These are phyloP conservation scores for Eonycteris spelaea DNA, from an alignment of 2,113 vertebrate species.

Conservation along the genomic window DNA sequence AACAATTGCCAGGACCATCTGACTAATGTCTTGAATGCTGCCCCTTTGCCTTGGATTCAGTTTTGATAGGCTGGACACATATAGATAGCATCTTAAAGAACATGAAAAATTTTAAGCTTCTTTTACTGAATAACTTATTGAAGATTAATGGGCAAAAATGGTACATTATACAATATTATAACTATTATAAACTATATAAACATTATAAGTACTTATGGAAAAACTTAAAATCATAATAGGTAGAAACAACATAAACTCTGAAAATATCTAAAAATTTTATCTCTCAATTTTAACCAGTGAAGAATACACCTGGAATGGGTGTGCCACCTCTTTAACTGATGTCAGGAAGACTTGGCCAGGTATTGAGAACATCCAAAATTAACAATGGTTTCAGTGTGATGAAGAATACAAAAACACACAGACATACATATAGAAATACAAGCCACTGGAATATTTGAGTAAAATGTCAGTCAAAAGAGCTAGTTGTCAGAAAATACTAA, in stretches of 20 bases:
- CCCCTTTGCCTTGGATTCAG: background rate
- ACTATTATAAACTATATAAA: background rate
- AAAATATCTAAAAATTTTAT: background rate
- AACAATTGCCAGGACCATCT: background rate
- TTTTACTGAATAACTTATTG: background rate
- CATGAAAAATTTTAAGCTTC: background rate
- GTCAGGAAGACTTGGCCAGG: background rate
- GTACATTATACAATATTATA: background rate
- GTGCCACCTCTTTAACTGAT: background rate
- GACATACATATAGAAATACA: background rate
- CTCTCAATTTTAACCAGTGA: background rate
- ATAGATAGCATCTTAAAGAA: background rate
- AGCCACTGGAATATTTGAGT: background rate
- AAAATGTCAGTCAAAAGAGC: background rate
- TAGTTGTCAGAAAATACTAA: background rate
- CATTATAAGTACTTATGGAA: background rate
- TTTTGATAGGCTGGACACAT: background rate
- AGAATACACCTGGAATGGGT: background rate
- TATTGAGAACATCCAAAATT: background rate
- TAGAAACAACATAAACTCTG: background rate
- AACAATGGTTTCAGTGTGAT: background rate
- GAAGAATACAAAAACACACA: background rate
- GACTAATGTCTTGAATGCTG: background rate
- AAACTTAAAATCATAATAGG: background rate
- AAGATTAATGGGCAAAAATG: background rate